Evolutionary conservation across 2,113 vertebrate genomes (phyloP), one percentile per base, ranked within the genome.

Genomic region (Elanoides forficatus): DNA sequence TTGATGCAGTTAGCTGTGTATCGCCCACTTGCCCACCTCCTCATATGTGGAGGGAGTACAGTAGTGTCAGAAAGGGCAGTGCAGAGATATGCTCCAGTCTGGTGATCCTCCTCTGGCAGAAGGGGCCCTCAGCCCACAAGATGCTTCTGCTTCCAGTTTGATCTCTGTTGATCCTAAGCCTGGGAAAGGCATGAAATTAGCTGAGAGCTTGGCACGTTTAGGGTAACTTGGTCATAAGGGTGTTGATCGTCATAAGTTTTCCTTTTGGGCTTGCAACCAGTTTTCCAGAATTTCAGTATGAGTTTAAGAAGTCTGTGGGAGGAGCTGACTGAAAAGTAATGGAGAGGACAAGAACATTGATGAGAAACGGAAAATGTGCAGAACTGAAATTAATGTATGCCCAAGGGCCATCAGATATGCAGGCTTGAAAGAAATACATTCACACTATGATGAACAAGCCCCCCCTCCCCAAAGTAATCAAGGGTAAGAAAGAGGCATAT

Each of bases 381-480:
- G 76, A 95, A 91, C 84, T 94, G 42, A 97, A 96, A 97, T 98
- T 93, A 97, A 91, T 95, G 88, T 76, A 93, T 96, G 80, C 96
- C 96, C 94, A 86, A 92, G 94, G 97, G 97, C 97, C 92, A 97
- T 97, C 86, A 7, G 7, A 73, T 96, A 93, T 93, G 66, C 81
- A 79, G 94, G 40, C 85, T 74, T 81, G 95, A 93, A 96, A 95
- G 88, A 88, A 97, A 92, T 80, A 96, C 59, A 70, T 89, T 93
- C 73, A 87, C 82, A 58, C 73, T 82, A 60, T 63, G 88, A 94
- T 78, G 97, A 95, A 90, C 94, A 95, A 93, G 76, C 50, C 7
- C n/a, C 32, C 88, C 67, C 38, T 40, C 25, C 43, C 89, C 40
- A 52, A 95, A 91, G 92, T 96, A 97, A 97, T 96, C 97, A 97